Evolutionary conservation across 2,113 vertebrate genomes (phyloP).

Genomic region (Leptodactylus fuscus): DNA sequence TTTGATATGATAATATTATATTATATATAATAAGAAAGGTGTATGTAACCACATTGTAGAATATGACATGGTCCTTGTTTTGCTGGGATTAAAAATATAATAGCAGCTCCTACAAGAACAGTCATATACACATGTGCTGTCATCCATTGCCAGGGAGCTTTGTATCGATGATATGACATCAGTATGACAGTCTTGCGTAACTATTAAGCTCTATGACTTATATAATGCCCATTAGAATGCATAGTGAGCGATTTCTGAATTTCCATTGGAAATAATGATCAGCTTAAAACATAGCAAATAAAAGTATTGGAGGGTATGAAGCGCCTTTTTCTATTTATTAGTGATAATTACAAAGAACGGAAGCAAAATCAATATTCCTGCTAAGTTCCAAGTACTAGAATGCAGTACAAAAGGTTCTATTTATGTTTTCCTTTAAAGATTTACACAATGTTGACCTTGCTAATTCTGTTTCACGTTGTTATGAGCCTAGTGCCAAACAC

Average conservation of each 20-base stretch:
- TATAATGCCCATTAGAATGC: not conserved
- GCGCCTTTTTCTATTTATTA: not conserved
- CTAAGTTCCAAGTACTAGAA: constrained; percentile 65
- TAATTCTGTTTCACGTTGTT: constrained; percentile 70
- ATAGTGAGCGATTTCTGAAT: not conserved
- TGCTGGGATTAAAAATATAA: not conserved
- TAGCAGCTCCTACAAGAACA: not conserved
- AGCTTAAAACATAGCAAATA: not conserved
- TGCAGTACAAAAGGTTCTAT: constrained; percentile 74
- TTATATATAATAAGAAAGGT: not conserved
- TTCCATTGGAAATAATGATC: not conserved
- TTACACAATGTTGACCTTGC: constrained; percentile 73
- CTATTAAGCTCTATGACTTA: not conserved
- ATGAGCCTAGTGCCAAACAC: constrained; percentile 62
- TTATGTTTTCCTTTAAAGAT: constrained; percentile 80
- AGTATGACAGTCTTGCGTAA: not conserved
- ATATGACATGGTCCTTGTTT: not conserved
- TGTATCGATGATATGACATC: not conserved
- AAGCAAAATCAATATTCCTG: constrained; percentile 17
- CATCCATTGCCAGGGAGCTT: not conserved
- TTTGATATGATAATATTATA: too few species aligned
- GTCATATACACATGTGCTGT: not conserved
- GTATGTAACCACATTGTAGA: not conserved
- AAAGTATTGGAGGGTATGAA: not conserved
- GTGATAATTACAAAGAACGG: not conserved